Conservation (phyloP, 1,140 invertebrate species). For the Drosophila santomea region DNA sequence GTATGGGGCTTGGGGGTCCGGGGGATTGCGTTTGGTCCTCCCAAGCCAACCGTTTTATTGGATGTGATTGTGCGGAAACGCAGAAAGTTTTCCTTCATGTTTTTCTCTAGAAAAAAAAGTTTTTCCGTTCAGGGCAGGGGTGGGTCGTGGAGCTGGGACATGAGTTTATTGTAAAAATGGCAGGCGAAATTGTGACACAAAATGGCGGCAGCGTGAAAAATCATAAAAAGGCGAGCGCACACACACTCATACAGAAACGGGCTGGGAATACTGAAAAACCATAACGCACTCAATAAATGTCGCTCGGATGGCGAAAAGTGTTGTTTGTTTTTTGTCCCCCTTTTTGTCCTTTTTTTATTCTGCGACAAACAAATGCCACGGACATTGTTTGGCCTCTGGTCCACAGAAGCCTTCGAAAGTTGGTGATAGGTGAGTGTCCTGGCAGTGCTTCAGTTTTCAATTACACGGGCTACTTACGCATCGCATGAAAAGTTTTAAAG, state of each 20-base stretch:
- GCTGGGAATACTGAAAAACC: conserved; percentile 48
- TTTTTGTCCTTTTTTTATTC: conserved; percentile 26
- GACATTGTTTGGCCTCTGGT: conserved; percentile 42
- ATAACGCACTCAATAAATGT: conserved; percentile 79
- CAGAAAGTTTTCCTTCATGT: conserved; percentile 60
- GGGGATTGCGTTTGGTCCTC: conserved; percentile 11
- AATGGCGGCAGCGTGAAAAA: conserved; percentile 65
- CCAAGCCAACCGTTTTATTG: conserved; percentile 77
- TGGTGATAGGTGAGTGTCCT: conserved; percentile 11
- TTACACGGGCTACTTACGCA: conserved; percentile 32
- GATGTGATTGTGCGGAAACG: conserved; percentile 82
- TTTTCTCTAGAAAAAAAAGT: conserved; percentile 50
- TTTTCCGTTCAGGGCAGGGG: conserved; percentile 32
- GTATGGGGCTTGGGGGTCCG: not conserved
- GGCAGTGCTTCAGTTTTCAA: conserved; percentile 45
- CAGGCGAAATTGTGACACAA: conserved; percentile 76
- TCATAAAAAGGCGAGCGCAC: conserved; percentile 58
- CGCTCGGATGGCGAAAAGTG: conserved; percentile 38
- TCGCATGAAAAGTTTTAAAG: conserved; percentile 33
- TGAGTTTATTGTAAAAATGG: conserved; percentile 64
- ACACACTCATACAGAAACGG: conserved; percentile 23
- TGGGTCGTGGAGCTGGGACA: conserved; percentile 7
- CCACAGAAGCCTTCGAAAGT: conserved; percentile 25
- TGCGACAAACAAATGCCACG: conserved; percentile 59
- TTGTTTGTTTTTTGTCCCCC: conserved; percentile 26